Base-by-base conservation (phyloP, 1,140 invertebrate genomes). In the Zeugodacus cucurbitae region DNA sequence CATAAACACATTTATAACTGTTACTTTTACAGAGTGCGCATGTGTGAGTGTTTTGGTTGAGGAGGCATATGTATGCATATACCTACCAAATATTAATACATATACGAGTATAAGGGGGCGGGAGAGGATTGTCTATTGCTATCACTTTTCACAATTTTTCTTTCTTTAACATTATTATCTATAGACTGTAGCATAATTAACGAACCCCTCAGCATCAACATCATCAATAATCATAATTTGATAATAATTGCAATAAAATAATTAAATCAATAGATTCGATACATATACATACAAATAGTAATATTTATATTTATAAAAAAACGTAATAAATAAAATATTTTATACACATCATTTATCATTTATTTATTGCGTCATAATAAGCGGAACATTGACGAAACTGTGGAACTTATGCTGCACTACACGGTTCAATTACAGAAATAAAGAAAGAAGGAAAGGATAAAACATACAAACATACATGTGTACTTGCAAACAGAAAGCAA, bases 281-380 rank as follows among this genome's bases (percentile, higher is more conserved):
- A 54, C 48, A 54, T 67, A 88, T 67, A 88, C 59, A 74, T 57
- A 88, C 64, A 88, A 67, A 86, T 44, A 59, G n/a, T 85, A 48
- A 34, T 86, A 54, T 86, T 88, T 62, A 86, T 88, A 87, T 62
- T 86, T 14, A 88, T 86, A 58, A 67, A 88, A 85, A 86, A 86
- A 58, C 44, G 67, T 86, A 87, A 87, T 88, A 88, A 85, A 88
- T 86, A 88, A 67, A 88, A 67, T 87, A 88, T 54, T 54, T 54
- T 54, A 54, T 67, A 88, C 85, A 86, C 57, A 88, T 67, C 29
- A 54, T 67, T 37, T 32, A 29, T 74, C 26, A 88, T n/a, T n/a
- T 88, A 41, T 17, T 22, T 82, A 82, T 82, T 29, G n/a, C 22
- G 22, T 82, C 20, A 48, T 48, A 17, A 48, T 82, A 14, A 82